Evolutionary conservation across 2,888 invertebrate species (phyloP).

Genomic region (Acrobasis repandana): DNA sequence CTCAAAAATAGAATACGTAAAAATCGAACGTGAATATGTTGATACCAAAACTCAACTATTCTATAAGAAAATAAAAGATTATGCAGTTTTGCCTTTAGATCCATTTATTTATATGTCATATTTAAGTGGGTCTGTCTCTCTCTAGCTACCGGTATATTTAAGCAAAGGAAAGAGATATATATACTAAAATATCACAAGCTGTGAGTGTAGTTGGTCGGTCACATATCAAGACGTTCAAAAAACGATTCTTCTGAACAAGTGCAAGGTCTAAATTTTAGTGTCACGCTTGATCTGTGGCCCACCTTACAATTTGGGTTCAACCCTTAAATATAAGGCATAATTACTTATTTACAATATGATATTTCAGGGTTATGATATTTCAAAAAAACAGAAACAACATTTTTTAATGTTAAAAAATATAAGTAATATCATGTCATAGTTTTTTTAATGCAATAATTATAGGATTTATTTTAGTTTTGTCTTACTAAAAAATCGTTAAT

Average conservation of each 20-base stretch:
- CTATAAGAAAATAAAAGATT: no score
- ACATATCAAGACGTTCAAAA: no score
- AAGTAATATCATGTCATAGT: neutral
- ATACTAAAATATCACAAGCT: neutral
- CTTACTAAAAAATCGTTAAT: neutral
- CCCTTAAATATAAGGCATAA: neutral
- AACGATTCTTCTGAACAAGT: no score
- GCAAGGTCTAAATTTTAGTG: no score
- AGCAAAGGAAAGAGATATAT: neutral
- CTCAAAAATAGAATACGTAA: no score
- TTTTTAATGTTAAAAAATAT: neutral
- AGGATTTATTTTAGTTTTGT: slow-evolving; percentile 2
- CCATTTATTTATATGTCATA: no score
- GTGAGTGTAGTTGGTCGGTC: neutral
- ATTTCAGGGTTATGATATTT: neutral
- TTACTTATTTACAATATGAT: slow-evolving; percentile 9
- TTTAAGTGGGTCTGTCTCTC: neutral
- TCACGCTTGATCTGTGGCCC: no score
- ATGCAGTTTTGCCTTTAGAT: no score
- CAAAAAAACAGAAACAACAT: neutral
- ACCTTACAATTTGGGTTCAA: no score
- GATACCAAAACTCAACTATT: no score
- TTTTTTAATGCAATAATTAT: slow-evolving; percentile 1
- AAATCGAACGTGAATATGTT: no score
- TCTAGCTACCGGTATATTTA: neutral